phyloP scores from a whole-genome alignment of 2,113 vertebrate genomes.

The Chiloscyllium plagiosum region DNA sequence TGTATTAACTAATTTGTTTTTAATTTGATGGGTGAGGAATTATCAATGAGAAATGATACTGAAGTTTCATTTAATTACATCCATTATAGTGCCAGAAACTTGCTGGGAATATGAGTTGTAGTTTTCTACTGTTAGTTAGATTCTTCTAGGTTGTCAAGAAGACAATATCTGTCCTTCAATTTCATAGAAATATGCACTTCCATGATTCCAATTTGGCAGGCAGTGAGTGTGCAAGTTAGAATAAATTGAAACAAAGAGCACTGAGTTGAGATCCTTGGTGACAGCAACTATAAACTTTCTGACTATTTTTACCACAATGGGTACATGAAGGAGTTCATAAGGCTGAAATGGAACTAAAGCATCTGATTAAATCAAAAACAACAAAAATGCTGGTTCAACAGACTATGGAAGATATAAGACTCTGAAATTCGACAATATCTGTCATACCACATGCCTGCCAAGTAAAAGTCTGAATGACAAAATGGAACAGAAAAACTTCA shows the following conservation, averaged over 20 bases:
- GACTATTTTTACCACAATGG: neutral
- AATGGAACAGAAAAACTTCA: neutral
- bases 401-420: neutral
- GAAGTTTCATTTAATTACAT: neutral
- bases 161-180: neutral
- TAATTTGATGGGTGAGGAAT: neutral
- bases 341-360: neutral
- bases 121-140: neutral
- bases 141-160: neutral
- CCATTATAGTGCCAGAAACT: neutral
- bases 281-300: neutral
- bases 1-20: neutral
- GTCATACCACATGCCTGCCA: neutral
- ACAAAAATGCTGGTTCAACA: conserved; percentile 8
- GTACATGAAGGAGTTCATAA: neutral
- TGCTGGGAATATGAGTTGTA: neutral
- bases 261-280: neutral
- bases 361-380: conserved; percentile 12
- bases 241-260: neutral
- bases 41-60: neutral
- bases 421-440: conserved; percentile 10
- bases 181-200: neutral
- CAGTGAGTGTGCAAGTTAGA: neutral
- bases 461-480: neutral
- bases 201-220: neutral